These are phyloP conservation scores for Halcyon malimbica DNA, from an alignment of 2,113 vertebrate species.

Conservation along the genomic window DNA sequence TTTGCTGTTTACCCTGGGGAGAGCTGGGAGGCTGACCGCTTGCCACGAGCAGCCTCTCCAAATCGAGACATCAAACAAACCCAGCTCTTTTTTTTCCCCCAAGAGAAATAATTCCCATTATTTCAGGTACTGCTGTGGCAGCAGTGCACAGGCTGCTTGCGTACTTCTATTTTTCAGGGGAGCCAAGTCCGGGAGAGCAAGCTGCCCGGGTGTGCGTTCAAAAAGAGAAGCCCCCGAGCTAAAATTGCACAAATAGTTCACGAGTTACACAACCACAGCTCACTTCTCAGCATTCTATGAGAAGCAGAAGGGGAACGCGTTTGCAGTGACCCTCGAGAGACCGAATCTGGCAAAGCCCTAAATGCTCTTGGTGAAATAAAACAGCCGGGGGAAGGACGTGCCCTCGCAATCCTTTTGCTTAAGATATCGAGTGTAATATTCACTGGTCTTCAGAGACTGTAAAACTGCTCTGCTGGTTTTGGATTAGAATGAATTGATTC, in stretches of 20 bases:
- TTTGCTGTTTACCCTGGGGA: neutral
- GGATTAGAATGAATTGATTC: slow-evolving; percentile 59
- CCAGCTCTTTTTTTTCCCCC: neutral
- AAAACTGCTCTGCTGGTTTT: slow-evolving; percentile 43
- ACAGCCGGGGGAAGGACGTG: slow-evolving; percentile 13
- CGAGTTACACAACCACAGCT: neutral
- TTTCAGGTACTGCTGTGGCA: neutral
- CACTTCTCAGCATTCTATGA: slow-evolving; percentile 12
- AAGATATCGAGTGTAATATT: slow-evolving; percentile 26
- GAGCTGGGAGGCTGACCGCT: neutral
- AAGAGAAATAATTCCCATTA: neutral
- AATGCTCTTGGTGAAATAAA: slow-evolving; percentile 53
- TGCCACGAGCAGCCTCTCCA: neutral
- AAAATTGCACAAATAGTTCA: slow-evolving; percentile 2
- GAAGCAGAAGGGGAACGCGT: slow-evolving; percentile 55
- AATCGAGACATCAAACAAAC: neutral
- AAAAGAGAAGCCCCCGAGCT: neutral
- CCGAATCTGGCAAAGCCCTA: slow-evolving; percentile 33
- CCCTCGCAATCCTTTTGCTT: slow-evolving; percentile 18
- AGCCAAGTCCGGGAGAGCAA: neutral
- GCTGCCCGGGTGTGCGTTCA: fast-evolving
- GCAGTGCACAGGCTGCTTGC: neutral
- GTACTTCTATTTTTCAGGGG: neutral
- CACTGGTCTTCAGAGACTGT: slow-evolving; percentile 34
- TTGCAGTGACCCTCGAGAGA: slow-evolving; percentile 45